These are phyloP conservation scores for Myanophis thanlyinensis DNA, from an alignment of 2,113 vertebrate species.

Conservation along the genomic window DNA sequence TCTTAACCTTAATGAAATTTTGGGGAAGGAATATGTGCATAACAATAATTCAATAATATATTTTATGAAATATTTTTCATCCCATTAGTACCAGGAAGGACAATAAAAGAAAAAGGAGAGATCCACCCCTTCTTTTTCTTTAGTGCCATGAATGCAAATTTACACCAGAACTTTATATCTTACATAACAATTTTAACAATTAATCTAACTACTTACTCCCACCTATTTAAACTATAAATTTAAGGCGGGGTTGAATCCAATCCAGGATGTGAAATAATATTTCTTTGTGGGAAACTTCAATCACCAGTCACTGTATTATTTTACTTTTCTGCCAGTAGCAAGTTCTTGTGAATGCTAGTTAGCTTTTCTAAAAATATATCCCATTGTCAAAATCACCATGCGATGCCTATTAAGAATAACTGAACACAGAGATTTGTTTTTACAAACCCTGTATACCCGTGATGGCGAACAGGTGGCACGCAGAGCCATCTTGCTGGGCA, in stretches of 20 bases:
- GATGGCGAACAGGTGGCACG: too few relatives aligned
- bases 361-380: background rate
- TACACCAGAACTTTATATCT: background rate
- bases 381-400: background rate
- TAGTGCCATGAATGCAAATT: background rate
- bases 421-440: background rate
- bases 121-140: background rate
- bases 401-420: background rate
- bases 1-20: slow-evolving; percentile 21
- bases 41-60: background rate
- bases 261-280: background rate
- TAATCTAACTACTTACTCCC: background rate
- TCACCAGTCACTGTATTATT: background rate
- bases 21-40: background rate
- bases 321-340: background rate
- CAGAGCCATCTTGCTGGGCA: too few relatives aligned
- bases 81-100: background rate
- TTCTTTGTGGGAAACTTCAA: background rate
- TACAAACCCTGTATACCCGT: too few relatives aligned
- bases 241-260: background rate
- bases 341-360: background rate
- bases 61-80: background rate
- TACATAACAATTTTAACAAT: background rate
- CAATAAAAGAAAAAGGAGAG: background rate
- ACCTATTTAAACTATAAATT: background rate